A percentile compares a stretch with the other conserved stretches of the same genome.
phyloP scores from a whole-genome alignment of 2,797 vertebrate species.

The Lacerta bilineata region DNA sequence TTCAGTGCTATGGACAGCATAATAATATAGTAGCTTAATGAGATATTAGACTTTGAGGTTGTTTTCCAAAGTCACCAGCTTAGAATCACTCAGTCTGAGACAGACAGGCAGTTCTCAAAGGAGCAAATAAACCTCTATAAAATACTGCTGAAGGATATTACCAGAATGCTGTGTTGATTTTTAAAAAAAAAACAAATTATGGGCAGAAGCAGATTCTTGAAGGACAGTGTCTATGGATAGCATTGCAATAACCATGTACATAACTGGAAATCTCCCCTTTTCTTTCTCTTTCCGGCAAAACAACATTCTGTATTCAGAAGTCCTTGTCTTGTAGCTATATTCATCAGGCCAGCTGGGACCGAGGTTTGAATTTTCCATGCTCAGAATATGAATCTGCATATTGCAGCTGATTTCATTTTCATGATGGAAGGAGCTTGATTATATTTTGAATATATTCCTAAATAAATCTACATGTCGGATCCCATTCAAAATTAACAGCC shows the following conservation, averaged over 20 bases:
- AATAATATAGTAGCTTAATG: background rate
- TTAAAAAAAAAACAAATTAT: background rate
- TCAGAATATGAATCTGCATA: slow-evolving; percentile 42
- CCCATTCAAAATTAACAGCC: slow-evolving; percentile 55
- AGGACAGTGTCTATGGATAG: background rate
- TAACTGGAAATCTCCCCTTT: background rate
- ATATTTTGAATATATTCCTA: slow-evolving; percentile 52
- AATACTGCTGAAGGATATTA: background rate
- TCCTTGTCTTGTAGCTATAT: slow-evolving; percentile 34
- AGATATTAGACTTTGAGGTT: background rate
- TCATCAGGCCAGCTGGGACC: slow-evolving; percentile 56
- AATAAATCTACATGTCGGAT: slow-evolving; percentile 43
- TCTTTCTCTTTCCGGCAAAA: slow-evolving; percentile 3
- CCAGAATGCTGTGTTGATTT: background rate
- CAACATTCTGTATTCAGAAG: slow-evolving; percentile 25
- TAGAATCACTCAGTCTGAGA: background rate
- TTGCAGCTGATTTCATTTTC: slow-evolving; percentile 54
- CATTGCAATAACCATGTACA: background rate
- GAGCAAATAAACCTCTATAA: background rate
- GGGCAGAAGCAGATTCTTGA: slow-evolving; percentile 21
- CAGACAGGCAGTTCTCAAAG: background rate
- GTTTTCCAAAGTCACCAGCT: background rate
- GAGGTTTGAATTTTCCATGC: slow-evolving; percentile 9
- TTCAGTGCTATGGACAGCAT: background rate
- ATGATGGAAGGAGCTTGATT: slow-evolving; percentile 29